Evolutionary conservation across 2,797 vertebrate genomes (phyloP).

Genomic region (Neosilurus hyrtlii): DNA sequence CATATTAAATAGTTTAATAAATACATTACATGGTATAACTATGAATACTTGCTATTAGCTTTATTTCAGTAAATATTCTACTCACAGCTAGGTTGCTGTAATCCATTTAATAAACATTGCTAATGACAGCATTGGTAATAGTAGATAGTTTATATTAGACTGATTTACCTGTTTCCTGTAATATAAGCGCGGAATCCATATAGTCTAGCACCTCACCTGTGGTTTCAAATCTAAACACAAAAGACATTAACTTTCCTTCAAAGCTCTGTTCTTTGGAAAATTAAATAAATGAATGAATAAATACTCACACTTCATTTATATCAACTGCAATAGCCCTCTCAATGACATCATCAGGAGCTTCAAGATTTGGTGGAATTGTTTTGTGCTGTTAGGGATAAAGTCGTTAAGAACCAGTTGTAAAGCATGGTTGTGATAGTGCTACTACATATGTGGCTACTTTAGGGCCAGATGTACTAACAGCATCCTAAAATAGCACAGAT

Average conservation of each 20-base stretch:
- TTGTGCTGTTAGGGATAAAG: conserved; percentile 73
- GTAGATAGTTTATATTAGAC: neutral
- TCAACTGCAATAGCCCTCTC: conserved; percentile 85
- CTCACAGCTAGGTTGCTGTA: neutral
- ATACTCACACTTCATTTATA: conserved; percentile 86
- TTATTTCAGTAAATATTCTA: neutral
- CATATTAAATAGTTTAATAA: no score
- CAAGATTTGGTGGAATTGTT: conserved; percentile 83
- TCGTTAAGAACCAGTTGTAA: neutral
- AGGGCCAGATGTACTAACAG: no score
- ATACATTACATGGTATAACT: no score
- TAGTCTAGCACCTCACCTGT: conserved; percentile 53
- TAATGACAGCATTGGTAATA: neutral
- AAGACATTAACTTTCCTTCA: neutral
- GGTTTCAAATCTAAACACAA: conserved; percentile 48
- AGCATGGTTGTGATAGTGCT: neutral
- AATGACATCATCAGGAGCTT: conserved; percentile 86
- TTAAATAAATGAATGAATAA: neutral
- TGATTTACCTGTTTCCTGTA: conserved; percentile 53
- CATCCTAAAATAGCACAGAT: no score
- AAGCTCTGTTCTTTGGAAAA: neutral
- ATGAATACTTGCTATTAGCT: neutral
- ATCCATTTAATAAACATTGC: neutral
- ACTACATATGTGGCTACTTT: neutral
- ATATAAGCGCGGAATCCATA: conserved; percentile 51